Evolutionary conservation across 2,888 invertebrate species (phyloP), one percentile per base, ranked within the genome.

Genomic region (Drosophila lacicola): DNA sequence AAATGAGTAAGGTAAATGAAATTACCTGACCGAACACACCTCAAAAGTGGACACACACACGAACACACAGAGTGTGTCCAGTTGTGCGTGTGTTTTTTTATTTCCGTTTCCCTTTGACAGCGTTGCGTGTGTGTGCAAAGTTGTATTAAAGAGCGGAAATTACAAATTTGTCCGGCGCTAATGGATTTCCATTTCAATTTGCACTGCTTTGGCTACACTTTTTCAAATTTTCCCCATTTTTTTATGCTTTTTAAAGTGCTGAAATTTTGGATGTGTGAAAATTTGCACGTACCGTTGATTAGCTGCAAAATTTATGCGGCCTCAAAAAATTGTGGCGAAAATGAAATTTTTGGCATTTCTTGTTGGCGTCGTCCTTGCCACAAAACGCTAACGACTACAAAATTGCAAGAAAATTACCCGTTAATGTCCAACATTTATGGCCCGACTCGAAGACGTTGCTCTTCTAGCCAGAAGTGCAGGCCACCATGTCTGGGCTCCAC

Each of bases 341-440:
- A 80, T 85, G 70, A 60, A 83, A 83, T 80, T 88, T 71, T 58
- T 51, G 64, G 76, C 57, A 66, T 57, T 56, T 63, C 55, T 71
- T 68, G 68, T 57, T 63, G 70, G 14, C 66, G 73, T 64, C 67
- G 88, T 87, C 86, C 81, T 84, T 84, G 82, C 87, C 84, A 73
- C 89, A 84, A 81, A 86, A 89, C 83, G 90, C 89, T 91, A 91
- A 91, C 91, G 91, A 91, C 90, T 91, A 90, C 82, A 89, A 91
- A 90, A 91, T 91, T 91, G 90, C 90, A 90, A 86, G 87, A 90
- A 91, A 91, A 91, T 91, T 91, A 90, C 90, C 89, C 90, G 90
- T 84, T 90, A 90, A 90, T 88, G 90, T 89, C 78, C 90, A 87
- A 85, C 88, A 90, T 87, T 90, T 89, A 89, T 81, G 87, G 87